Evolutionary conservation across 2,113 vertebrate species (phyloP), one percentile per base, ranked within the genome.

Genomic region (Etheostoma cragini): DNA sequence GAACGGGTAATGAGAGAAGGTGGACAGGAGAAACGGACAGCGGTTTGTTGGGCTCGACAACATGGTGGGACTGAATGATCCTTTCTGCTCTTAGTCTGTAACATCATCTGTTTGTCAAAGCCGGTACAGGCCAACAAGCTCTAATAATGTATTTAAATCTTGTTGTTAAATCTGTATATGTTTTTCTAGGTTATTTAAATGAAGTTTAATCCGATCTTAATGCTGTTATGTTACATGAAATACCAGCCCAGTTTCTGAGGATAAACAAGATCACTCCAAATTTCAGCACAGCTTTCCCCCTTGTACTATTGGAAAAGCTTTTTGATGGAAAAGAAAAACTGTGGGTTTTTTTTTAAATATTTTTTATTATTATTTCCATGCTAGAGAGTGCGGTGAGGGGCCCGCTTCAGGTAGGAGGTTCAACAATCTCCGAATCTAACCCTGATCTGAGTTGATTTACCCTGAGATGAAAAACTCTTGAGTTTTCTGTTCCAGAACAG

Each of bases 161-260:
- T 73, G 42, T 76, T 69, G 70, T 90, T 81, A 88, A 86, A 89
- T 89, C 83, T 92, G 70, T 81, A 49, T 89, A 68, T 79, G 75
- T 82, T 84, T 86, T 87, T 78, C 63, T 21, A 50, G 68, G 58
- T 87, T 93, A 91, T 92, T 92, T 84, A 91, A 84, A 66, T 76
- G 50, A 83, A 68, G 54, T 76, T 85, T 90, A 91, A 88, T 89
- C 87, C 53, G 0, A 74, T 78, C 66, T 76, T 87, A 88, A 90
- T 88, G 54, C 83, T 67, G 67, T 85, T 89, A 82, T 79, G 72
- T 81, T 84, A 81, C 78, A 76, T 82, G 67, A 52, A 87, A 86
- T 69, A 57, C 47, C 58, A 76, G 77, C 75, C 83, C 62, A 69
- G 70, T 87, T 88, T 78, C 26, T 54, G 69, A 69, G 80, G 76